Evolutionary conservation across 2,888 invertebrate genomes (phyloP).

Genomic region (Notodonta dromedarius): DNA sequence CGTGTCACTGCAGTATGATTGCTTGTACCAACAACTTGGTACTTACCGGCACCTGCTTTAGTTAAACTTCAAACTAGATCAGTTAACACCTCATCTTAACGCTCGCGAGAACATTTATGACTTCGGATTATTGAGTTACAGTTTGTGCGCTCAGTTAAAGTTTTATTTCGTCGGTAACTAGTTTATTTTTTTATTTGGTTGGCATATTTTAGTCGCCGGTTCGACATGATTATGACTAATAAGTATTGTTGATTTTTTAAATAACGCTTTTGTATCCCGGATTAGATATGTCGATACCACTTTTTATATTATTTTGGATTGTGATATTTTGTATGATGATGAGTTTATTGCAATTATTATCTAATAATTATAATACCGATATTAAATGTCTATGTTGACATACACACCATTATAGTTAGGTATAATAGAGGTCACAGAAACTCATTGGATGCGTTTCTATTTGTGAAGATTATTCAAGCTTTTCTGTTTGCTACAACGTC

Average conservation of each 20-base stretch:
- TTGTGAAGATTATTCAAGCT: not conserved
- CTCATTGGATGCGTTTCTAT: not conserved
- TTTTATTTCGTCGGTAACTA: constrained; percentile 24
- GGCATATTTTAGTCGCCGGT: constrained; percentile 1
- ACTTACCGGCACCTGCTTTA: constrained; percentile 56
- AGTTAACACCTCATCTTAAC: constrained; percentile 69
- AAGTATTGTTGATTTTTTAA: constrained; percentile 3
- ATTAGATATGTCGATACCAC: not conserved
- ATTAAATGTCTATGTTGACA: not conserved
- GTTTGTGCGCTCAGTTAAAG: constrained; percentile 44
- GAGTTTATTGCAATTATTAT: too few relatives aligned
- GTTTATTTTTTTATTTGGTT: constrained; percentile 20
- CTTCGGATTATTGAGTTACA: constrained; percentile 55
- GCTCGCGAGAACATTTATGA: constrained; percentile 63
- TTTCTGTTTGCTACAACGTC: not conserved
- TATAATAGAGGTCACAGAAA: not conserved
- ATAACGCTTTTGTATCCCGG: not conserved
- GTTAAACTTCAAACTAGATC: constrained; percentile 68
- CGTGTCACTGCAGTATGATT: constrained; percentile 52
- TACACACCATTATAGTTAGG: not conserved
- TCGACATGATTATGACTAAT: constrained; percentile 3
- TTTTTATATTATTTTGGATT: not conserved
- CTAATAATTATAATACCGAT: too few relatives aligned
- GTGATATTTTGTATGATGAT: too few relatives aligned
- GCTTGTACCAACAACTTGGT: constrained; percentile 61